These are phyloP conservation scores for Myrmecophaga tridactyla DNA, from an alignment of 2,113 vertebrate species.

Conservation along the genomic window DNA sequence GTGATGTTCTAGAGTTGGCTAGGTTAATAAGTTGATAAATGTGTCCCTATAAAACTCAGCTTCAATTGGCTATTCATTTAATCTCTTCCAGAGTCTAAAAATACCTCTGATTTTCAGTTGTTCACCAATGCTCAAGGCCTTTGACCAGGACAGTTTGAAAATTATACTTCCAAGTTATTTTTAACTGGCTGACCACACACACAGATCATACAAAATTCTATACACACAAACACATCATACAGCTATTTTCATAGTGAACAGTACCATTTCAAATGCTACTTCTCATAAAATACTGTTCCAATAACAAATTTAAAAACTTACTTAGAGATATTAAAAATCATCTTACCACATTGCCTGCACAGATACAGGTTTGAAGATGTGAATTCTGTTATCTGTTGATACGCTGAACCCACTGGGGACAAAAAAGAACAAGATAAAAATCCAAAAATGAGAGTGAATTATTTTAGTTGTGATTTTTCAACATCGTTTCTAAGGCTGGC, in stretches of 20 bases:
- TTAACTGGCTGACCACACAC: constrained; percentile 4
- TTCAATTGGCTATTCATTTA: not conserved
- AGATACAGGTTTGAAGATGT: constrained; percentile 98
- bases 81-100: constrained; percentile 8
- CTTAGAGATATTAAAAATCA: constrained; percentile 41
- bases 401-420: constrained; percentile 92
- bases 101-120: constrained; percentile 39
- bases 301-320: constrained; percentile 34
- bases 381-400: constrained; percentile 95
- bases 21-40: not conserved
- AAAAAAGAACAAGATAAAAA: constrained; percentile 66
- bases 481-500: constrained; percentile 1
- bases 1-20: constrained; percentile 19
- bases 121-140: constrained; percentile 10
- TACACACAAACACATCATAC: not conserved
- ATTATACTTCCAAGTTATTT: constrained; percentile 37
- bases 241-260: constrained; percentile 27
- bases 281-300: constrained; percentile 20
- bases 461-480: constrained; percentile 51
- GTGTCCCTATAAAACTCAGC: constrained; percentile 19
- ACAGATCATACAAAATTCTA: constrained; percentile 28
- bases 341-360: constrained; percentile 99
- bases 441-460: constrained; percentile 30
- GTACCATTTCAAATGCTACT: not conserved
- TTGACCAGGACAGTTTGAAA: constrained; percentile 35